Conservation (phyloP, 1,140 invertebrate genomes). For the Bombyx mandarina region DNA sequence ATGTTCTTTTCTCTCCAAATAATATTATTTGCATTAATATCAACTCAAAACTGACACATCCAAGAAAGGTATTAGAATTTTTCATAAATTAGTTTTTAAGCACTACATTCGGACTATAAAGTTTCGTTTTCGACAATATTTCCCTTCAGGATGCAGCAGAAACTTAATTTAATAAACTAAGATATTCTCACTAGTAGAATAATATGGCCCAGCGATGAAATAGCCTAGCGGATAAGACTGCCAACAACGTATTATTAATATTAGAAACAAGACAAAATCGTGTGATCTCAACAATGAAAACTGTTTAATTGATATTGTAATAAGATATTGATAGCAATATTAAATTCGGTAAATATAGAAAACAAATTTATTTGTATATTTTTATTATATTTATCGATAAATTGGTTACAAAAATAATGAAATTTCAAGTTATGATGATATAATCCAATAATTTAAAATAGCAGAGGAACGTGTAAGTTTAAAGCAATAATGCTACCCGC, state of each 20-base stretch:
- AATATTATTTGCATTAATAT: too few species aligned
- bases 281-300: background rate
- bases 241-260: slow-evolving; percentile 15
- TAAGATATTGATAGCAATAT: too few species aligned
- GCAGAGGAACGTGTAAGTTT: background rate
- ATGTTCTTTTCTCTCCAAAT: background rate
- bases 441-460: too few species aligned
- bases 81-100: background rate
- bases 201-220: slow-evolving; percentile 54
- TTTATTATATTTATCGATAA: too few species aligned
- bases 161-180: slow-evolving; percentile 56
- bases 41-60: too few species aligned
- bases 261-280: background rate
- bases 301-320: background rate
- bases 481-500: slow-evolving; percentile 9
- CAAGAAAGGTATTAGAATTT: background rate
- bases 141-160: slow-evolving; percentile 31
- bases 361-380: too few species aligned
- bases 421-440: background rate
- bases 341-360: too few species aligned
- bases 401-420: too few species aligned
- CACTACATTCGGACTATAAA: background rate
- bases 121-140: too few species aligned
- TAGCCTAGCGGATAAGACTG: slow-evolving; percentile 35
- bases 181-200: slow-evolving; percentile 53